Conservation (phyloP, 2,113 vertebrate species). For the Spea bombifrons region DNA sequence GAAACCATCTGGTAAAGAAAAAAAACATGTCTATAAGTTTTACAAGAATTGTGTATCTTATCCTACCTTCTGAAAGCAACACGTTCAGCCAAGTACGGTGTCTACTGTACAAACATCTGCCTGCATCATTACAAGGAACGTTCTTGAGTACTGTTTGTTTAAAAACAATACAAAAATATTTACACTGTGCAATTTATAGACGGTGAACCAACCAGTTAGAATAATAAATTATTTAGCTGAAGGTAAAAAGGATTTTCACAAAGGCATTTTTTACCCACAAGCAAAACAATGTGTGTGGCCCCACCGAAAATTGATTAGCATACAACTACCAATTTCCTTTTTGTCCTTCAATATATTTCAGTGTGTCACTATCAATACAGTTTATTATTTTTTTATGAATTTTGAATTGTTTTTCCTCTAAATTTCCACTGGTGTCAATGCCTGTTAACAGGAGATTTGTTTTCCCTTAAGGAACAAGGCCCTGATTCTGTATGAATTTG, state of each 20-base stretch:
- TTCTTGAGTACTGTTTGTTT: constrained; percentile 21
- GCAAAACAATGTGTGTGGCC: constrained; percentile 25
- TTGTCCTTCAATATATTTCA: not conserved
- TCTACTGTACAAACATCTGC: no score
- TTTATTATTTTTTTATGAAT: no score
- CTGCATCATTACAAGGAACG: no score
- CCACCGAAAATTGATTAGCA: not conserved
- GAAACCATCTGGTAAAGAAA: constrained; percentile 32
- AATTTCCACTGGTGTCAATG: no score
- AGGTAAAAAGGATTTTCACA: not conserved
- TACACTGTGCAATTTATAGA: constrained; percentile 27
- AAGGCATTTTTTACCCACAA: not conserved
- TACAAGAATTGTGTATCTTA: constrained; percentile 7
- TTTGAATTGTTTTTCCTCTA: no score
- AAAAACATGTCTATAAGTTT: constrained; percentile 24
- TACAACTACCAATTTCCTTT: not conserved
- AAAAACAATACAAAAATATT: constrained; percentile 31
- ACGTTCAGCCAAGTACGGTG: not conserved
- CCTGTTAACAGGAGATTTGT: no score
- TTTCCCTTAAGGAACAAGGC: no score
- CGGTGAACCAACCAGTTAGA: constrained; percentile 16
- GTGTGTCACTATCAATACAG: not conserved
- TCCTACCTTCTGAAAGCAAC: constrained; percentile 4
- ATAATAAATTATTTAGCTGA: constrained; percentile 20
- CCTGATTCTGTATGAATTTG: no score